phyloP scores from a whole-genome alignment of 2,797 vertebrate genomes.

The Lerista edwardsae region DNA sequence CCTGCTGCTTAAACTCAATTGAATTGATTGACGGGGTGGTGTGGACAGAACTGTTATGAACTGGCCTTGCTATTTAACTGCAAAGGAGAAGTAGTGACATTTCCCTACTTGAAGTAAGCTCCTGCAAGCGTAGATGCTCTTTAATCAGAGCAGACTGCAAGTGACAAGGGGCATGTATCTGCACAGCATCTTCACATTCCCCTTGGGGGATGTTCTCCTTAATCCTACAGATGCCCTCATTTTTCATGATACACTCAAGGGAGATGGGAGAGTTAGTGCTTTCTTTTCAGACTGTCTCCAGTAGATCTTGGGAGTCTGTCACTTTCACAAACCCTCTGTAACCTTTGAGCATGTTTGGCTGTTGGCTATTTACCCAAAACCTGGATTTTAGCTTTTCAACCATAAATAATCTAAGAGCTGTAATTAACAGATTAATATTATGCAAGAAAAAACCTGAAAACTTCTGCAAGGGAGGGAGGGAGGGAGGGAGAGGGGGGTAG shows the following conservation, averaged over 20 bases:
- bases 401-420: conserved; percentile 35
- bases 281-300: background rate
- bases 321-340: background rate
- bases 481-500: background rate
- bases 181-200: conserved; percentile 14
- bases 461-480: background rate
- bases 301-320: background rate
- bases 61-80: background rate
- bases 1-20: background rate
- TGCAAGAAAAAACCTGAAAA: background rate
- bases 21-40: background rate
- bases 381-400: conserved; percentile 12
- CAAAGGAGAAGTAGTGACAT: too few relatives aligned
- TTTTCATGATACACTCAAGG: background rate
- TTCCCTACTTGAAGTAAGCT: background rate
- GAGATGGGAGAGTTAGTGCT: background rate
- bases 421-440: conserved; percentile 17
- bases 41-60: background rate
- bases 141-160: conserved; percentile 23
- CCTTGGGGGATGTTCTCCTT: background rate
- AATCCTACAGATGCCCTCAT: background rate
- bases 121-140: background rate
- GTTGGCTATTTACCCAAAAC: background rate
- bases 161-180: conserved; percentile 22
- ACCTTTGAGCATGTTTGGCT: background rate